Percentiles rank a stretch among this genome's conserved stretches.
Conservation (phyloP, 2,888 invertebrate genomes). For the Stenolophus ochropezus region DNA sequence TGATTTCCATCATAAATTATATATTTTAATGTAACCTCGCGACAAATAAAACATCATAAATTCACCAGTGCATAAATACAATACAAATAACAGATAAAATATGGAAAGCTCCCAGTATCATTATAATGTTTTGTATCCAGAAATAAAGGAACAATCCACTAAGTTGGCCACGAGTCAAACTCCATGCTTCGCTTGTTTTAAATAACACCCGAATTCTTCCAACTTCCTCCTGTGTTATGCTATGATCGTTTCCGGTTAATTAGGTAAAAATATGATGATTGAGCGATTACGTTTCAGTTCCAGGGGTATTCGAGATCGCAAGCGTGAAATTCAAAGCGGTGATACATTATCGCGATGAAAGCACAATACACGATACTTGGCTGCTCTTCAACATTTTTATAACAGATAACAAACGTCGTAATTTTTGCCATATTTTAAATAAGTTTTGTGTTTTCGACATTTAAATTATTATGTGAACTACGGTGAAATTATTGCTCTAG, state of each 20-base stretch:
- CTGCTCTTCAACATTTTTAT: conserved; percentile 40
- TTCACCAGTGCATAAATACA: conserved; percentile 11
- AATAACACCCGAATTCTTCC: conserved; percentile 2
- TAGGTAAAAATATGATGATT: conserved; percentile 8
- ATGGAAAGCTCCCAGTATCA: conserved; percentile 2
- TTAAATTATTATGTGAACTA: conserved; percentile 20
- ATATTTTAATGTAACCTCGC: background rate
- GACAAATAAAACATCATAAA: conserved; percentile 14
- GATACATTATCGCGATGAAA: conserved; percentile 8
- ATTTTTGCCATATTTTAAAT: conserved; percentile 39
- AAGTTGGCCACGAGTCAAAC: conserved; percentile 29
- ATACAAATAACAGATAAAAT: conserved; percentile 22
- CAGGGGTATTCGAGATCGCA: background rate
- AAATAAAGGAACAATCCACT: conserved; percentile 8
- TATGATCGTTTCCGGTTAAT: background rate
- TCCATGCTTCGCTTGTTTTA: conserved; percentile 37
- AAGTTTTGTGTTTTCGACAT: conserved; percentile 27
- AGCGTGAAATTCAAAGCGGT: background rate
- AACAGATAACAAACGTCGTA: background rate
- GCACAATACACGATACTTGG: conserved; percentile 18
- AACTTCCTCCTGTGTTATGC: background rate
- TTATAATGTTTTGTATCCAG: conserved; percentile 40
- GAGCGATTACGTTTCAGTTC: background rate
- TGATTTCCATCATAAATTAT: background rate
- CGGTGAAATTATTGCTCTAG: background rate